A percentile compares a stretch with the other conserved stretches of the same genome.
Conservation (phyloP, 1,140 invertebrate species). For the Drosophila mojavensis region DNA sequence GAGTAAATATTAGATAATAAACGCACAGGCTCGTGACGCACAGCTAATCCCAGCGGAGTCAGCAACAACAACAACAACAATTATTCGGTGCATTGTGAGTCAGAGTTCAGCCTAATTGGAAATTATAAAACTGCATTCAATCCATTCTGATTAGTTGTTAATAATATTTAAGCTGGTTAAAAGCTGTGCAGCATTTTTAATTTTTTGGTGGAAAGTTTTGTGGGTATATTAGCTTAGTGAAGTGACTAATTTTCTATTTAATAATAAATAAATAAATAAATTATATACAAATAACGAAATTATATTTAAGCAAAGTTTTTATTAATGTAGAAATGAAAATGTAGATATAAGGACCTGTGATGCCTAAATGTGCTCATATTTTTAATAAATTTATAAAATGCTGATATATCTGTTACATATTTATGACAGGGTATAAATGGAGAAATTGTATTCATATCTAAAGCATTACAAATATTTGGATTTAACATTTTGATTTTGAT, state of each 20-base stretch:
- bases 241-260: background rate
- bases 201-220: background rate
- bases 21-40: constrained; percentile 14
- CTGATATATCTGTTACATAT: no score
- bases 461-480: no score
- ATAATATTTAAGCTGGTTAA: constrained; percentile 9
- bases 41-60: constrained; percentile 6
- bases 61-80: background rate
- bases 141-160: constrained; percentile 27
- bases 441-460: no score
- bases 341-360: no score
- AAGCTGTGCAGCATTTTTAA: background rate
- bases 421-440: no score
- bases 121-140: constrained; percentile 28
- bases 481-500: no score
- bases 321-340: no score
- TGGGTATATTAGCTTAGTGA: background rate
- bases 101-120: constrained; percentile 4
- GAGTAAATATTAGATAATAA: constrained; percentile 21
- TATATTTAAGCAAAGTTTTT: no score
- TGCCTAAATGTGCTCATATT: no score
- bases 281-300: no score
- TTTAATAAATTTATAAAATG: no score
- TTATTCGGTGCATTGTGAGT: constrained; percentile 8
- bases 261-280: no score